Conservation (phyloP, 1,140 invertebrate species). For the Pentalonia nigronervosa region DNA sequence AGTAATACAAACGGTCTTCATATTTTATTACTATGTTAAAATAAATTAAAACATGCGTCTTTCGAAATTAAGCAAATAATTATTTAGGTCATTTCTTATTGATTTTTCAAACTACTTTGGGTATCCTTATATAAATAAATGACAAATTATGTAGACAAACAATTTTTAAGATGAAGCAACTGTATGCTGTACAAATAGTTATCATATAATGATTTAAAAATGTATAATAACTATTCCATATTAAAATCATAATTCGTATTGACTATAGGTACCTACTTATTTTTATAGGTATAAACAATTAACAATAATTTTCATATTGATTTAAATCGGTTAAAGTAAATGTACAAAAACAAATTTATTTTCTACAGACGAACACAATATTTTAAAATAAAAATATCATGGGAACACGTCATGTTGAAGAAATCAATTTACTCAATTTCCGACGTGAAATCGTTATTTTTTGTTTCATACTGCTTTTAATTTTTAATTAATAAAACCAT, state of each 20-base stretch:
- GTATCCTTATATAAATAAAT: background rate
- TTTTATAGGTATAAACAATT: background rate
- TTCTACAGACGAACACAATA: background rate
- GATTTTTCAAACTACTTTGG: background rate
- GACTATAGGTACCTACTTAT: no score
- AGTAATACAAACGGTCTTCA: background rate
- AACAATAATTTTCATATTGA: background rate
- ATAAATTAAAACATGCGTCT: background rate
- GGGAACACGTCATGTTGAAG: background rate
- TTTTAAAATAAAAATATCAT: background rate
- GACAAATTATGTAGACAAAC: background rate
- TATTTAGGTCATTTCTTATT: constrained; percentile 18
- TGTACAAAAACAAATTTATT: background rate
- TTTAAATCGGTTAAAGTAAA: background rate
- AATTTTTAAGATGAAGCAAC: background rate
- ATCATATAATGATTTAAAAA: background rate
- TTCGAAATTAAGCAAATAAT: background rate
- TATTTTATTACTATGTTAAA: background rate
- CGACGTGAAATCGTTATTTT: background rate
- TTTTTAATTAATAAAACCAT: background rate
- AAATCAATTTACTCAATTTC: background rate
- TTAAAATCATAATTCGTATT: background rate
- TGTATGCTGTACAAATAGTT: background rate
- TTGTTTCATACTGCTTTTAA: background rate
- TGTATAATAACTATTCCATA: background rate